phyloP scores from a whole-genome alignment of 2,113 vertebrate species.

The Glareola pratincola region DNA sequence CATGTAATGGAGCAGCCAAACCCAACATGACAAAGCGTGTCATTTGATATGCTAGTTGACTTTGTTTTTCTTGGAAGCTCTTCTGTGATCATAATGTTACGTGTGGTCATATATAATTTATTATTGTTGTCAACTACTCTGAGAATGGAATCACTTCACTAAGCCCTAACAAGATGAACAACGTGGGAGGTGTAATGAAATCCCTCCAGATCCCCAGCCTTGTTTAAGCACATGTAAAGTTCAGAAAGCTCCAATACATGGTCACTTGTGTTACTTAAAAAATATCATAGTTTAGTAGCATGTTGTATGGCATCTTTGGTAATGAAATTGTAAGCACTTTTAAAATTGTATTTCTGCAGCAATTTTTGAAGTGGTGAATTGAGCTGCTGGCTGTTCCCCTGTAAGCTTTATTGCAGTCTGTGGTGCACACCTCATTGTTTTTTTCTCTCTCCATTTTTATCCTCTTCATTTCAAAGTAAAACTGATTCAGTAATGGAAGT shows the following conservation, averaged over 20 bases:
- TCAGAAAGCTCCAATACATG: not conserved
- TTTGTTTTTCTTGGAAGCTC: conserved; percentile 23
- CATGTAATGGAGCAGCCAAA: not conserved
- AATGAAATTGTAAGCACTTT: not conserved
- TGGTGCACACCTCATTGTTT: not conserved
- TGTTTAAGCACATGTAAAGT: not conserved
- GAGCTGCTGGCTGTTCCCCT: not conserved
- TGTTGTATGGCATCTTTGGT: not conserved
- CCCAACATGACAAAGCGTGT: not conserved
- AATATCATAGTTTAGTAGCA: not conserved
- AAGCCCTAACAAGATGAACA: not conserved
- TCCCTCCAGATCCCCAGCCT: not conserved
- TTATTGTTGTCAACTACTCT: not conserved
- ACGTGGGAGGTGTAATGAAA: not conserved
- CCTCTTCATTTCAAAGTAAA: not conserved
- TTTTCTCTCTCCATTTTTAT: not conserved
- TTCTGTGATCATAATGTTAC: not conserved
- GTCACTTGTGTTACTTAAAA: not conserved
- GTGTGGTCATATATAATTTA: not conserved
- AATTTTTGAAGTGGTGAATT: not conserved
- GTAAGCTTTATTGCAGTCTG: not conserved
- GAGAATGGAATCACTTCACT: not conserved
- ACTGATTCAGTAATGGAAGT: not conserved
- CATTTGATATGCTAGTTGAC: not conserved
- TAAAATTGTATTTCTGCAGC: not conserved